phyloP scores from a whole-genome alignment of 2,888 invertebrate species.

The Eilema griseolum region DNA sequence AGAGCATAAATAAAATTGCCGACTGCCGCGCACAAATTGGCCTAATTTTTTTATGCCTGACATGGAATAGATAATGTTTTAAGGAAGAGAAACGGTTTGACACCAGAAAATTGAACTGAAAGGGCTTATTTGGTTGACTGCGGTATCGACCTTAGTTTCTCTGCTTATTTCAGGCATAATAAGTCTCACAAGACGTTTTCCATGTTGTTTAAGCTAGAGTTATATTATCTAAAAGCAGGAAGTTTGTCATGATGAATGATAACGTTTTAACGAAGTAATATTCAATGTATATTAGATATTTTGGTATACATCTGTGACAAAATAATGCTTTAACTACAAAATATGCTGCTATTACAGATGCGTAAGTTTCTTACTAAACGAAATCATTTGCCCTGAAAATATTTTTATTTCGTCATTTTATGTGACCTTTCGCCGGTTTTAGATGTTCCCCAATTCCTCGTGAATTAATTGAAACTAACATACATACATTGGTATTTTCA shows the following conservation, averaged over 20 bases:
- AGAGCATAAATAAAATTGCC: slow-evolving; percentile 45
- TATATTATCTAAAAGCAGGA: neutral
- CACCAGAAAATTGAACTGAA: slow-evolving; percentile 49
- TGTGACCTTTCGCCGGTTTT: slow-evolving; percentile 39
- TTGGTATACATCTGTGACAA: neutral
- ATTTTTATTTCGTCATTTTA: slow-evolving; percentile 45
- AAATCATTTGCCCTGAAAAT: slow-evolving; percentile 41
- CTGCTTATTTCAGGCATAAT: slow-evolving; percentile 61
- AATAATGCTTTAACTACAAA: neutral
- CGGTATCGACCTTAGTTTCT: slow-evolving; percentile 59
- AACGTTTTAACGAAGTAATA: neutral
- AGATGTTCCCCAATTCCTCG: slow-evolving; percentile 42
- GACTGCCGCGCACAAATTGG: slow-evolving; percentile 38
- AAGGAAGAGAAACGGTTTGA: slow-evolving; percentile 59
- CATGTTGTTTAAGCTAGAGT: neutral
- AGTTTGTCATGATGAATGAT: neutral
- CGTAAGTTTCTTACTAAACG: slow-evolving; percentile 28
- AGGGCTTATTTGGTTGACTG: slow-evolving; percentile 72
- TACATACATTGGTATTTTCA: slow-evolving; percentile 49
- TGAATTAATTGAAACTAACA: slow-evolving; percentile 51
- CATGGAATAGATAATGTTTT: slow-evolving; percentile 69
- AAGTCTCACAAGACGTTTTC: slow-evolving; percentile 30
- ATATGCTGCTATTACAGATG: neutral
- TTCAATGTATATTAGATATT: neutral
- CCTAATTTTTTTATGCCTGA: slow-evolving; percentile 51